These are phyloP conservation scores for Eolophus roseicapilla DNA, from an alignment of 2,113 vertebrate species.

Conservation along the genomic window DNA sequence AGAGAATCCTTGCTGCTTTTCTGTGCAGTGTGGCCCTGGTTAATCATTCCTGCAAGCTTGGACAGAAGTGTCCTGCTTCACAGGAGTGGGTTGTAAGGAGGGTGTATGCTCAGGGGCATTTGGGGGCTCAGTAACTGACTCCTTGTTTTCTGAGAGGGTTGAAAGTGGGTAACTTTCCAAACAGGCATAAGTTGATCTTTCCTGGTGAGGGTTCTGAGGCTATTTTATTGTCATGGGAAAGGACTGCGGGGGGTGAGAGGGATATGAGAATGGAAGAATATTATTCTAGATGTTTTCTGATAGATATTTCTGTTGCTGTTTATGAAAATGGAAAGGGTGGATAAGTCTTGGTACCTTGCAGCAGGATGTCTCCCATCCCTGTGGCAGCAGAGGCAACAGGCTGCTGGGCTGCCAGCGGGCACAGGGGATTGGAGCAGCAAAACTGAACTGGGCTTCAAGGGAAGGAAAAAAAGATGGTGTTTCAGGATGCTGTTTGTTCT, in stretches of 20 bases:
- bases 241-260: accelerated
- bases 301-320: not conserved
- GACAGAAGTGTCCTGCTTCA: not conserved
- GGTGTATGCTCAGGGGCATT: not conserved
- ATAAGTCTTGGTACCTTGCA: not conserved
- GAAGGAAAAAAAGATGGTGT: not conserved
- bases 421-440: not conserved
- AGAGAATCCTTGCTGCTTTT: not conserved
- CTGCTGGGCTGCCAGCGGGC: not conserved
- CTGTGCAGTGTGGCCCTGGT: not conserved
- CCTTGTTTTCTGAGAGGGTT: not conserved
- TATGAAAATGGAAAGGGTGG: not conserved
- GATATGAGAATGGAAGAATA: not conserved
- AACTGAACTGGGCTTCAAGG: not conserved
- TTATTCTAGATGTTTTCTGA: not conserved
- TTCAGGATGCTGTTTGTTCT: not conserved
- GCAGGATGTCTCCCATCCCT: not conserved
- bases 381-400: not conserved
- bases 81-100: not conserved
- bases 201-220: not conserved
- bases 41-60: not conserved
- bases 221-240: not conserved
- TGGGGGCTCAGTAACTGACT: not conserved
- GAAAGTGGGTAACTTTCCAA: not conserved
- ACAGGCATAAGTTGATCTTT: not conserved